Conservation (phyloP, 2,888 invertebrate species). For the Chesias legatella region DNA sequence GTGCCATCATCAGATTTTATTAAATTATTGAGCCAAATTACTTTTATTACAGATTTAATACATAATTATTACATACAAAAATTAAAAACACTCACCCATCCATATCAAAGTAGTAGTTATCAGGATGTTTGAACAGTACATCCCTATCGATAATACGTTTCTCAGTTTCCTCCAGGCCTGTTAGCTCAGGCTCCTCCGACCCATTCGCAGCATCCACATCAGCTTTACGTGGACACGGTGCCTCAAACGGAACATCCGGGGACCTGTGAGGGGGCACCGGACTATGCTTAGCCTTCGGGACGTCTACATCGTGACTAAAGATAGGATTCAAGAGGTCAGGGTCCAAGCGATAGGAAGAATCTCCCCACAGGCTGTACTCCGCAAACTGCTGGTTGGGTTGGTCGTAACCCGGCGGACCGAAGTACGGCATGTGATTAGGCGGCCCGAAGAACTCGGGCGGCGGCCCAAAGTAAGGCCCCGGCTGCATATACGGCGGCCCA, state of each 20-base stretch:
- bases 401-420: not conserved
- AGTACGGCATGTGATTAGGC: not conserved
- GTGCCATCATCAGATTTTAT: too few relatives aligned
- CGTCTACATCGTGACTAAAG: not conserved
- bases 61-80: too few relatives aligned
- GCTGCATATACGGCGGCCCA: not conserved
- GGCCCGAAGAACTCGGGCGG: not conserved
- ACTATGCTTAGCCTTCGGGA: not conserved
- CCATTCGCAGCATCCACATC: not conserved
- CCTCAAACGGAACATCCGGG: not conserved
- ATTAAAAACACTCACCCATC: conserved; percentile 8
- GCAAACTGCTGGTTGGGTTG: conserved; percentile 13
- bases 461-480: not conserved
- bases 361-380: conserved; percentile 27
- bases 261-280: not conserved
- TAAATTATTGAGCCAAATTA: too few relatives aligned
- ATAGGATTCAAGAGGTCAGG: conserved; percentile 7
- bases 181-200: not conserved
- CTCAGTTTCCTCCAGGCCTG: not conserved
- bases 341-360: conserved; percentile 14
- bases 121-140: conserved; percentile 1
- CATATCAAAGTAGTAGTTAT: not conserved
- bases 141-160: not conserved
- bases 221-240: not conserved
- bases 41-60: too few relatives aligned